Evolutionary conservation across 2,113 vertebrate genomes (phyloP).

Genomic region (Lathamus discolor): DNA sequence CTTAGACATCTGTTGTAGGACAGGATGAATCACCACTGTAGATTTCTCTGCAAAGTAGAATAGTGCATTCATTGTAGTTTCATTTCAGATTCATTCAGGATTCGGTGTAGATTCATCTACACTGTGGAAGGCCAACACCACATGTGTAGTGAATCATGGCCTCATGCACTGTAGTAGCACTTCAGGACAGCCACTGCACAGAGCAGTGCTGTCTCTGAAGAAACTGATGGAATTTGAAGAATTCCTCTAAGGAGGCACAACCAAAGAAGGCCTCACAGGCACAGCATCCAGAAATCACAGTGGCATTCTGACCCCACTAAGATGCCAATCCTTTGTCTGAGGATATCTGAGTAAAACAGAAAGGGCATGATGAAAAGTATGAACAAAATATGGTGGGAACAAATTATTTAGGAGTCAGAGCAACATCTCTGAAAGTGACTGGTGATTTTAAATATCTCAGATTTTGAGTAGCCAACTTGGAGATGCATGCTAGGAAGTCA

Average conservation of each 20-base stretch:
- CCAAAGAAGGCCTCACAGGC: background rate
- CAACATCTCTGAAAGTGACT: background rate
- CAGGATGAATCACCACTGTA: background rate
- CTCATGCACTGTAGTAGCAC: background rate
- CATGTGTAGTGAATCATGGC: background rate
- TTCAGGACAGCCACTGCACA: background rate
- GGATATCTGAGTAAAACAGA: background rate
- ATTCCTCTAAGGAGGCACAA: background rate
- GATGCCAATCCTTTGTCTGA: accelerated
- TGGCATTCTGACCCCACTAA: background rate
- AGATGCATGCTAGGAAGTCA: background rate
- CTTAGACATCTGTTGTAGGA: background rate
- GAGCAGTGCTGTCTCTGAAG: background rate
- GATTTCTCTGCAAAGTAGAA: background rate
- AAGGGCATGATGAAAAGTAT: background rate
- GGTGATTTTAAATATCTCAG: background rate
- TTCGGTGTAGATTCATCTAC: background rate
- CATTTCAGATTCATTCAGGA: background rate
- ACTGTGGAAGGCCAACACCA: background rate
- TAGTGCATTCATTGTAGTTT: background rate
- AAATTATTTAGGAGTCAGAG: background rate
- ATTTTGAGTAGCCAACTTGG: background rate
- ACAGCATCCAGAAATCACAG: background rate
- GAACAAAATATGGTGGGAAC: background rate
- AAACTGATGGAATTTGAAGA: background rate